phyloP scores from a whole-genome alignment of 1,140 invertebrate genomes.

The Onthophagus taurus region DNA sequence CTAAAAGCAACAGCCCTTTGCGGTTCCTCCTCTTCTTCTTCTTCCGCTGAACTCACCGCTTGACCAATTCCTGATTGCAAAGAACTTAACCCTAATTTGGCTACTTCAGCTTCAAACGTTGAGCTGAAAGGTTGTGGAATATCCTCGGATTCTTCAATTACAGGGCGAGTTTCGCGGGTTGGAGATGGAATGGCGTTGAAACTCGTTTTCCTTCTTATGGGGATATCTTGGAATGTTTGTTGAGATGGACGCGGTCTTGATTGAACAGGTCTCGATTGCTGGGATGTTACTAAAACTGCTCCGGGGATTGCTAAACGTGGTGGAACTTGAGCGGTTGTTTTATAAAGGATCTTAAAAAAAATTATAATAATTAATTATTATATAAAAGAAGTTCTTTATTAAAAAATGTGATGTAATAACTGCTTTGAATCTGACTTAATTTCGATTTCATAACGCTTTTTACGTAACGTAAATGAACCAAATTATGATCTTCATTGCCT shows the following conservation, averaged over 20 bases:
- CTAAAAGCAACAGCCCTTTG: conserved; percentile 40
- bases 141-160: conserved; percentile 26
- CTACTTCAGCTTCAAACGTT: conserved; percentile 29
- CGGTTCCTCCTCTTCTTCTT: conserved; percentile 33
- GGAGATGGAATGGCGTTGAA: conserved; percentile 17
- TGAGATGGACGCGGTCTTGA: too few species aligned
- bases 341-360: conserved; percentile 3
- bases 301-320: conserved; percentile 50
- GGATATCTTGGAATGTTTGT: conserved; percentile 9
- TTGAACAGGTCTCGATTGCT: conserved; percentile 18
- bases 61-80: conserved; percentile 21
- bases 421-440: too few species aligned
- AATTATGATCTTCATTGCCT: too few species aligned
- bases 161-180: conserved; percentile 25
- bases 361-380: too few species aligned
- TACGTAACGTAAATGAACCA: too few species aligned
- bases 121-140: conserved; percentile 16
- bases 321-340: conserved; percentile 24
- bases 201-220: conserved; percentile 17
- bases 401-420: too few species aligned
- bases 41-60: conserved; percentile 19
- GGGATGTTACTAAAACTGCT: conserved; percentile 39
- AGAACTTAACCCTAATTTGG: conserved; percentile 23
- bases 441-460: too few species aligned
- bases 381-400: too few species aligned